These are phyloP conservation scores for Takifugu ocellatus DNA, from an alignment of 2,797 vertebrate species.

Conservation along the genomic window DNA sequence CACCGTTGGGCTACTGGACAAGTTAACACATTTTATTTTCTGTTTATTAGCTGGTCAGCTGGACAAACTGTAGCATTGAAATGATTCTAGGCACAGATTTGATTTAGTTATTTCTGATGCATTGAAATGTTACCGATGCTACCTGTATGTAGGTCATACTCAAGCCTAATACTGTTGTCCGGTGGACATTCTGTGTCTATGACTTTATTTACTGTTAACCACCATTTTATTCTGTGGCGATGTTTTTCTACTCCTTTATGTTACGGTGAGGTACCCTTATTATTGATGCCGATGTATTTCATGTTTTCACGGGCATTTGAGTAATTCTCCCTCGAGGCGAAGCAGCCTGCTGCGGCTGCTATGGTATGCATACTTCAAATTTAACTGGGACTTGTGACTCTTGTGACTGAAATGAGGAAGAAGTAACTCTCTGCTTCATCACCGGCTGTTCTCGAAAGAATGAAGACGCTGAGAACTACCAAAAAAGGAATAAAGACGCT, in stretches of 20 bases:
- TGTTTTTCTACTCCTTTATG: conserved; percentile 36
- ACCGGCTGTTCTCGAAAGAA: conserved; percentile 27
- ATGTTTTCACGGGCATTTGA: conserved; percentile 61
- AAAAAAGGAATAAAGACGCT: conserved; percentile 16
- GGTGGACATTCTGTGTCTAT: conserved; percentile 32
- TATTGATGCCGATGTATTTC: conserved; percentile 24
- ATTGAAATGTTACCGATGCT: conserved; percentile 22
- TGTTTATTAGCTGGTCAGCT: too few species aligned
- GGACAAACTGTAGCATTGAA: conserved; percentile 41
- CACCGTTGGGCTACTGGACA: conserved; percentile 9
- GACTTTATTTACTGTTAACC: conserved; percentile 38
- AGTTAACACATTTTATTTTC: background rate
- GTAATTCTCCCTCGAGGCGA: conserved; percentile 25
- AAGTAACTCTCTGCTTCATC: conserved; percentile 34
- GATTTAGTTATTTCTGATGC: conserved; percentile 20
- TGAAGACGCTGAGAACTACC: conserved; percentile 26
- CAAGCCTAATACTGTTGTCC: conserved; percentile 50
- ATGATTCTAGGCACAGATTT: conserved; percentile 25
- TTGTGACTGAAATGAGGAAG: conserved; percentile 40
- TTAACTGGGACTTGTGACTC: conserved; percentile 68
- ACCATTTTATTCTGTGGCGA: conserved; percentile 35
- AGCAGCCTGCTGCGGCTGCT: conserved; percentile 31
- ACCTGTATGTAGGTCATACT: conserved; percentile 28
- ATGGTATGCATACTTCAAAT: conserved; percentile 60
- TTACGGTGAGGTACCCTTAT: conserved; percentile 30